phyloP scores from a whole-genome alignment of 2,888 invertebrate species.

The Pyrocoelia pectoralis region DNA sequence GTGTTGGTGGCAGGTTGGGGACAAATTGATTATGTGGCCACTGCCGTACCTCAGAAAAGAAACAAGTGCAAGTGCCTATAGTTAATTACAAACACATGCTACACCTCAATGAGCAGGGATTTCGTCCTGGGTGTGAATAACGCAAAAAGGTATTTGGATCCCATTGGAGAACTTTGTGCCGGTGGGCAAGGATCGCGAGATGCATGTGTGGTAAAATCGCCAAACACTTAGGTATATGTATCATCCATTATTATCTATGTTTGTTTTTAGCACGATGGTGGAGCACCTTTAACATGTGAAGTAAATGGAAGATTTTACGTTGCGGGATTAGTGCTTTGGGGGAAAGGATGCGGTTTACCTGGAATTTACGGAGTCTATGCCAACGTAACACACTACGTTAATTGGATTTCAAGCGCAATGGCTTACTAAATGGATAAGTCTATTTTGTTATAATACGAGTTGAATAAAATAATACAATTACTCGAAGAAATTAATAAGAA shows the following conservation, averaged over 20 bases:
- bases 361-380: conserved; percentile 82
- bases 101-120: conserved; percentile 45
- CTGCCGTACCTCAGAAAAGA: conserved; percentile 65
- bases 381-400: conserved; percentile 71
- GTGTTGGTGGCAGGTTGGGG: conserved; percentile 87
- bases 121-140: conserved; percentile 47
- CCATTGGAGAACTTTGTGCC: conserved; percentile 53
- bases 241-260: background rate
- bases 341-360: conserved; percentile 73
- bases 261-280: conserved; percentile 72
- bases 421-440: conserved; percentile 18
- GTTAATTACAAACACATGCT: conserved; percentile 64
- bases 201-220: conserved; percentile 51
- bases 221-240: conserved; percentile 8
- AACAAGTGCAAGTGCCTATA: conserved; percentile 79
- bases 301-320: conserved; percentile 65
- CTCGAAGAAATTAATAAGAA: no score
- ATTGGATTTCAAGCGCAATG: conserved; percentile 66
- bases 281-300: conserved; percentile 72
- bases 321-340: conserved; percentile 77
- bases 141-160: conserved; percentile 53
- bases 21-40: conserved; percentile 72
- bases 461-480: no score
- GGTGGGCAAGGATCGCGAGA: conserved; percentile 52
- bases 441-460: background rate